Conservation (phyloP, 2,113 vertebrate species). For the Pionites leucogaster region DNA sequence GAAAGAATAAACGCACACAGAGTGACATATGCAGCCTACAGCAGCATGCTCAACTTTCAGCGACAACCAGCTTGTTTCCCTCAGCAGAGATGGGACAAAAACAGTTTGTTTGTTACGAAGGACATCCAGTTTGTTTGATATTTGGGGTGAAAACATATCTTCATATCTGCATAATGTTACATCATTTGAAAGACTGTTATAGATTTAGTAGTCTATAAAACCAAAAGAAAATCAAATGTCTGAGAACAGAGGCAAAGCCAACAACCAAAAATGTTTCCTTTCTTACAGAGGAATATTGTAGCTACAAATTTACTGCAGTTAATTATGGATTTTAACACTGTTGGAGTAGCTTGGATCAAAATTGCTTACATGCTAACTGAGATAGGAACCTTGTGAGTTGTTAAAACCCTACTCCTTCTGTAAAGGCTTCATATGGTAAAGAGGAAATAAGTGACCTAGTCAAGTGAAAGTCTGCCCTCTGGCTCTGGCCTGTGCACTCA, state of each 20-base stretch:
- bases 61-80: background rate
- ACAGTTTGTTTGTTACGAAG: background rate
- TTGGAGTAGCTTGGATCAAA: background rate
- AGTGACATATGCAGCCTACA: background rate
- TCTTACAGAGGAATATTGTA: background rate
- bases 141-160: background rate
- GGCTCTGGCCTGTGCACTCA: background rate
- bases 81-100: background rate
- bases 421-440: background rate
- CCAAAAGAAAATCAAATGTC: background rate
- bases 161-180: background rate
- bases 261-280: background rate
- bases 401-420: background rate
- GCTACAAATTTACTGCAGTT: background rate
- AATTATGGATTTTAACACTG: background rate
- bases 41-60: background rate
- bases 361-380: background rate
- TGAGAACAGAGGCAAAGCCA: background rate
- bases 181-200: background rate
- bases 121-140: background rate
- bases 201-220: background rate
- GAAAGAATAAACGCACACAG: background rate
- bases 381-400: background rate
- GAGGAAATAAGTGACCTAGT: background rate
- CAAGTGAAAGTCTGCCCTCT: conserved; percentile 19